Base-by-base conservation (phyloP, 1,140 invertebrate genomes). In the Araneus ventricosus region DNA sequence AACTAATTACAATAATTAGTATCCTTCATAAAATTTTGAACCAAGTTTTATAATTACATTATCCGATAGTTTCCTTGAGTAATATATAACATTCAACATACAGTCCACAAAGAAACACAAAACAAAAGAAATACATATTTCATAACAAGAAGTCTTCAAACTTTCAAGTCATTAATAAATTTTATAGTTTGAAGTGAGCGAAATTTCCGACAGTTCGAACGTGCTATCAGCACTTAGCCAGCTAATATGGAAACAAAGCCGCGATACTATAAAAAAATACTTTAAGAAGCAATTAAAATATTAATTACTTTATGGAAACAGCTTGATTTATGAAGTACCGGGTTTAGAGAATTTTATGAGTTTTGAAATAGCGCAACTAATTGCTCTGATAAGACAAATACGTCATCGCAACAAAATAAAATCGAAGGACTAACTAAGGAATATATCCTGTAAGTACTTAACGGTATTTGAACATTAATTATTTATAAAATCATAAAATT, bases 231-330 rank as follows among this genome's bases (percentile, higher is more conserved):
- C 2, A 75, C 30, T 75, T 20, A 75, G 70, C 4, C 4, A 4
- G 70, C 70, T 75, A 27, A 37, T 75, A 34, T 30, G 20, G 17
- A 34, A 75, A 75, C 70, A 75, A 75, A 75, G 34, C 10, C 17
- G 10, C 0, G 30, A 14, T 37, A 30, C 20, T n/a, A n/a, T 75
- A 75, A 82, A 82, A 82, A 82, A 82, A 24, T 52, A 24, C 2
- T 27, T 20, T 14, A 52, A 82, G 80, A 41, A 45, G 80, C 39
- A 45, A 82, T 82, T 82, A 82, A 82, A 82, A 82, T 52, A 82
- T 82, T 45, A 45, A 41, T 59, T 45, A 39, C 34, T 87, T n/a
- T 61, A 39, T 87, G 52, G 85, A 34, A 30, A 30, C 30, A 34
- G 57, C 30, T 45, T 87, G 85, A 61, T 87, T 87, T 61, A 87